phyloP scores from a whole-genome alignment of 2,113 vertebrate genomes.

The Malurus melanocephalus region DNA sequence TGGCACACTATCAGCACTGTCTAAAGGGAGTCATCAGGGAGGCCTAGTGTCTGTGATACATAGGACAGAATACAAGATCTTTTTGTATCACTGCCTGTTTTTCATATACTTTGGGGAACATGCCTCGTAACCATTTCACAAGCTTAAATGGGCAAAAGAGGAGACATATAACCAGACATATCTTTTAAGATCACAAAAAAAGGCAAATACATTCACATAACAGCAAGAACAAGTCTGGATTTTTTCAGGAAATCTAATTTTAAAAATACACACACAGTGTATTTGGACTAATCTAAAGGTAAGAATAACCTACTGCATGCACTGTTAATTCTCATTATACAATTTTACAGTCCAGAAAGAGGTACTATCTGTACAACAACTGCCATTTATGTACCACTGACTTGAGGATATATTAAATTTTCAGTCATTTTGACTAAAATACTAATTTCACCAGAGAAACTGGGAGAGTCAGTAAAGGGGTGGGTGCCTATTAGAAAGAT shows the following conservation, averaged over 20 bases:
- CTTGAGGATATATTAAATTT: not conserved
- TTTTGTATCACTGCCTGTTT: not conserved
- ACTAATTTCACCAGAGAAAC: not conserved
- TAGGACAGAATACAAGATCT: not conserved
- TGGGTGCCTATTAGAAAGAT: not conserved
- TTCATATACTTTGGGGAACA: not conserved
- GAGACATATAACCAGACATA: not conserved
- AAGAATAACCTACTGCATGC: not conserved
- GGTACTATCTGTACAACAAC: not conserved
- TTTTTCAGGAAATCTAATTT: not conserved
- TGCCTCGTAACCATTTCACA: accelerated
- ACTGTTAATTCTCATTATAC: not conserved
- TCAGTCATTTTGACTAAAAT: not conserved
- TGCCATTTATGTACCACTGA: not conserved
- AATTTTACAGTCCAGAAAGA: not conserved
- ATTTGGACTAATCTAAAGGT: not conserved
- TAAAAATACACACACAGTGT: not conserved
- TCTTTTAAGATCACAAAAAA: not conserved
- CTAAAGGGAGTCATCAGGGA: not conserved
- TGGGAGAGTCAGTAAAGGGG: not conserved
- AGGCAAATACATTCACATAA: not conserved
- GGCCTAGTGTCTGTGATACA: not conserved
- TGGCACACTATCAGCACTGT: not conserved
- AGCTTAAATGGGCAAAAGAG: not conserved
- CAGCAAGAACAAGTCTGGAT: not conserved